Base-by-base conservation (phyloP, 2,888 invertebrate genomes). In the Anorthoa munda region DNA sequence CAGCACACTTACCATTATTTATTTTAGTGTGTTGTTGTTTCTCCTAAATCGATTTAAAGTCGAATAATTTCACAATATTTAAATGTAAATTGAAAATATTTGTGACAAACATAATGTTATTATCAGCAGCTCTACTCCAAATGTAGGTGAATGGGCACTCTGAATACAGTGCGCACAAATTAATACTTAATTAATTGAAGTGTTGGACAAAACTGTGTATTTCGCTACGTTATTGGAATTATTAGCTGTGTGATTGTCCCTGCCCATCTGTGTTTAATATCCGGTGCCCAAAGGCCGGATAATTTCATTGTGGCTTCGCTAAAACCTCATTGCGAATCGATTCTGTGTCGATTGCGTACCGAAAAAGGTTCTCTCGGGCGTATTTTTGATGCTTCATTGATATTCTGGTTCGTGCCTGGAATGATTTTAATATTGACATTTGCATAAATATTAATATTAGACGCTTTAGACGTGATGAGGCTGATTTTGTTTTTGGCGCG, bases 201-300 rank as follows among this genome's bases (percentile, higher is more conserved):
- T 71, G 60, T 51, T 65, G n/a, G 31, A 65, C 26, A 65, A 81
- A 65, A 72, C 63, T 72, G 26, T 73, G 23, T 73, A 66, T 65
- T 73, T 51, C 31, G 71, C 63, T 67, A 74, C 79, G 69, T 77
- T 77, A 86, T 87, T 82, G 74, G 74, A 79, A 80, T 87, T 83
- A 87, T 88, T 87, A 77, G 83, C 79, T 72, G 51, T 72, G 67
- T 81, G 76, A 85, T 85, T 88, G 90, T 87, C 85, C 81, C 81
- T 79, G 79, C 79, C 84, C 88, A 87, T 86, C 85, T 80, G 85
- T 85, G 81, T 87, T 87, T 90, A 90, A 90, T 90, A 90, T 91
- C 90, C 90, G 89, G 82, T 75, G 73, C 69, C 78, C 66, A 80
- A 77, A 77, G 64, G 71, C 79, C 70, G 82, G 75, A 79, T 87